Conservation (phyloP, 2,888 invertebrate genomes). For the Leistus spinibarbis region DNA sequence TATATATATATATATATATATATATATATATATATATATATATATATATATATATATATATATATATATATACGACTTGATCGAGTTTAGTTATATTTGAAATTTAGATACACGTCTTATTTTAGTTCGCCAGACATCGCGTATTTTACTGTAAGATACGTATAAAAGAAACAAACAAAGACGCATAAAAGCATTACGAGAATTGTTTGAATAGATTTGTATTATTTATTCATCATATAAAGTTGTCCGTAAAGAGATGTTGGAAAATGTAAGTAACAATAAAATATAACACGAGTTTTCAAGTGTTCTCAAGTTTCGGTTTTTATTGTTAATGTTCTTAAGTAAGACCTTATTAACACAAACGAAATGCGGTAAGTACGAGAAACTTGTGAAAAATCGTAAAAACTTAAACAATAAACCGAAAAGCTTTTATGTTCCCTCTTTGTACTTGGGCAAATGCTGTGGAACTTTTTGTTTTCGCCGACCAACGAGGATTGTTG, state of each 20-base stretch:
- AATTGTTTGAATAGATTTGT: not conserved
- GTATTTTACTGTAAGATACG: too few relatives aligned
- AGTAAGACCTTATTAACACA: conserved; percentile 17
- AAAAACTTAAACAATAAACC: conserved; percentile 16
- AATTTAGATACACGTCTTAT: too few relatives aligned
- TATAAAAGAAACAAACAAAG: not conserved
- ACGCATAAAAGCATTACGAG: not conserved
- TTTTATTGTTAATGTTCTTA: conserved; percentile 6
- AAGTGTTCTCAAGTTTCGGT: too few relatives aligned
- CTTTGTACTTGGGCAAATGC: not conserved
- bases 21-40: too few relatives aligned
- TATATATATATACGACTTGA: too few relatives aligned
- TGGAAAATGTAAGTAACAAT: not conserved
- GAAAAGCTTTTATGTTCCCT: not conserved
- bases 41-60: too few relatives aligned
- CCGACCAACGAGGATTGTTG: not conserved
- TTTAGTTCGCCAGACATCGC: too few relatives aligned
- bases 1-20: too few relatives aligned
- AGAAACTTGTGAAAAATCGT: conserved; percentile 1
- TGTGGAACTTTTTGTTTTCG: conserved; percentile 2
- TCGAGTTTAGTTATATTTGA: too few relatives aligned
- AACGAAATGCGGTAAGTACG: not conserved
- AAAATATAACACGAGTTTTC: not conserved
- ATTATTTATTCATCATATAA: not conserved
- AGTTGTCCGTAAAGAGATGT: not conserved